Base-by-base conservation (phyloP, 2,113 vertebrate species). In the Tyrannus savana region DNA sequence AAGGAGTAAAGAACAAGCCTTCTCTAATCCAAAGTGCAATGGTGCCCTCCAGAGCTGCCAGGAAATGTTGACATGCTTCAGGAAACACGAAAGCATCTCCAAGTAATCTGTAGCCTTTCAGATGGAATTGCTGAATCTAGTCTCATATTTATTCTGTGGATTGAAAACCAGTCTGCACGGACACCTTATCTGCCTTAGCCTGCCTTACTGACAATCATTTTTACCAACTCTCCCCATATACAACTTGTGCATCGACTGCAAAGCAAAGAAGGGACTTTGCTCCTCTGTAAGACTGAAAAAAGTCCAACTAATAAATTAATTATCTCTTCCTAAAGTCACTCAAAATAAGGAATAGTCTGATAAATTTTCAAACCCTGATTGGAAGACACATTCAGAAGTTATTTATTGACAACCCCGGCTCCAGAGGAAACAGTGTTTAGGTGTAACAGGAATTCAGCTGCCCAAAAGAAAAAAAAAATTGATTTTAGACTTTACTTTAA, bases 1-100 rank as follows among this genome's bases (percentile, higher is more conserved):
- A 89, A 94, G 71, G 64, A 82, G 37, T 33, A 49, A 84, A 74
- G 9, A 55, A 3, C 33, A 74, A 55, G 42, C 15, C 3, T 42
- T 47, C 80, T 90, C 84, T 84, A 73, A 97, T 97, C 78, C 87
- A 8, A 96, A 97, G 98, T 96, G 96, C 97, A 98, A 98, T 97
- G 95, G 97, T 98, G 97, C 98, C 98, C 98, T 96, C 98, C 97
- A 89, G 94, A 95, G 98, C 13, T 17, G 1, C 0, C 67, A 58
- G 10, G 7, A 24, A 30, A 30, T 19, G 19, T 19, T 42, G 27
- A 30, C 39, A 41, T 27, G 67, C 69, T 66, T 24, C 6, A 30
- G 52, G 44, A 93, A 95, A 72, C 50, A 10, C 9, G 13, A 71
- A 87, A 59, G 27, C 30, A 37, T 30, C 53, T 72, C 56, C 4